Conservation (phyloP, 37 sponge, comb jelly and placozoan species). For the Beroe forskalii region DNA sequence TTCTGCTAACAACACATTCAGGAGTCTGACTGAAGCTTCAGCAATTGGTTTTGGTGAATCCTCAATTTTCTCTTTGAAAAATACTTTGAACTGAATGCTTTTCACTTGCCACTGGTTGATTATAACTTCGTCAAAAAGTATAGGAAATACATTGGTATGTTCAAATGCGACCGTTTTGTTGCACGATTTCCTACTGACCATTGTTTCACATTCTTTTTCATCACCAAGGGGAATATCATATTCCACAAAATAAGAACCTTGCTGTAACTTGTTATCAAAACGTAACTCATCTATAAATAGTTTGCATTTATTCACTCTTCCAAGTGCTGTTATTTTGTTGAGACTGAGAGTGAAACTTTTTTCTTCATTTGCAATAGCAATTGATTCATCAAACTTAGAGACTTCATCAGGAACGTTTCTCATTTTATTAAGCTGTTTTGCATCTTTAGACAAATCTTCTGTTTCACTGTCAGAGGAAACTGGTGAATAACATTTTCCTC, state of each 20-base stretch:
- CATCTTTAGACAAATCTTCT: background rate
- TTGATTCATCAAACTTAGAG: background rate
- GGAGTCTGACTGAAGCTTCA: conserved; percentile 21
- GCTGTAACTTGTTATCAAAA: background rate
- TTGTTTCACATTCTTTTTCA: background rate
- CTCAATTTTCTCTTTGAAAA: conserved; percentile 44
- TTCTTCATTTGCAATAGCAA: background rate
- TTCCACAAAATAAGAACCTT: conserved; percentile 36
- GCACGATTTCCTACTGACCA: background rate
- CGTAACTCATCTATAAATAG: background rate
- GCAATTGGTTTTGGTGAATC: conserved; percentile 6
- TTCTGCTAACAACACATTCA: conserved; percentile 2
- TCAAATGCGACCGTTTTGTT: background rate
- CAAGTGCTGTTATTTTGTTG: conserved; percentile 53
- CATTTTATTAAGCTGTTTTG: background rate
- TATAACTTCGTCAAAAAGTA: conserved; percentile 33
- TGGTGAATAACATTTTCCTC: background rate
- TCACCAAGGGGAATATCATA: conserved; percentile 12
- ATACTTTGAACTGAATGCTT: background rate
- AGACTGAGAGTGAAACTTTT: conserved; percentile 4
- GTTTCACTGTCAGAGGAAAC: conserved; percentile 52
- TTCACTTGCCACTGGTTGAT: conserved; percentile 36
- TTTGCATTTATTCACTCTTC: conserved; percentile 61
- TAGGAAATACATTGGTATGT: conserved; percentile 53
- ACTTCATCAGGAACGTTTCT: background rate